Conservation (phyloP, 2,113 vertebrate species). For the Rhizomys pruinosus region DNA sequence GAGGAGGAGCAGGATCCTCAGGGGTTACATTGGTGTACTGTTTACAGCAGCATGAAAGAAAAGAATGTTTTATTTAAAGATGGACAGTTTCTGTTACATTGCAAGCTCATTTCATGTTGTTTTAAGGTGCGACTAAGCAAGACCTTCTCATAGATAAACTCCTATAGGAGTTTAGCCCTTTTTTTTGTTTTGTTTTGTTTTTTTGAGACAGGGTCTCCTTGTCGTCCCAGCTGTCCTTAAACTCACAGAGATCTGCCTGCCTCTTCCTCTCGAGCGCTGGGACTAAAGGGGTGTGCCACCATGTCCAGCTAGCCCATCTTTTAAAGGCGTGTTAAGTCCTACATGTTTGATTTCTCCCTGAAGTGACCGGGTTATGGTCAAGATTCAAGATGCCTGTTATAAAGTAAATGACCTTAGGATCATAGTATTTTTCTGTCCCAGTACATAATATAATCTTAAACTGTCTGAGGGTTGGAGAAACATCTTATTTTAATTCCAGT, state of each 20-base stretch:
- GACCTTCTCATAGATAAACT: not conserved
- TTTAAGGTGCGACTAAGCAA: not conserved
- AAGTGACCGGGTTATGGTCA: not conserved
- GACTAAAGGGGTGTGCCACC: too few species aligned
- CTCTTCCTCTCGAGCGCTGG: too few species aligned
- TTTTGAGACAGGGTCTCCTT: too few species aligned
- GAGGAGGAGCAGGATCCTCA: not conserved
- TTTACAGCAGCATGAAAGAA: not conserved
- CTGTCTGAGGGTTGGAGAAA: not conserved
- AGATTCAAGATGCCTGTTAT: slow-evolving; percentile 9
- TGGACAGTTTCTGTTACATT: not conserved
- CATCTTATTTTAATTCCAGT: not conserved
- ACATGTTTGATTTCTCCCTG: not conserved
- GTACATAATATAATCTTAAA: not conserved
- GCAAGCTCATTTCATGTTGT: slow-evolving; percentile 21
- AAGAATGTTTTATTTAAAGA: slow-evolving; percentile 37
- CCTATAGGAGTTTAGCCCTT: not conserved
- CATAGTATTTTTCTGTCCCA: not conserved
- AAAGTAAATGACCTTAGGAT: not conserved
- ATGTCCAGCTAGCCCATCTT: not conserved
- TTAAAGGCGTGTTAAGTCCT: not conserved
- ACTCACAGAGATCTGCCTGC: too few species aligned
- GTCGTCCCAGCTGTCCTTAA: too few species aligned
- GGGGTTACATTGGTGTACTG: not conserved
- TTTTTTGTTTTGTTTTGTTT: too few species aligned